phyloP scores from a whole-genome alignment of 2,797 vertebrate species.

The Pseudomugil tenellus region DNA sequence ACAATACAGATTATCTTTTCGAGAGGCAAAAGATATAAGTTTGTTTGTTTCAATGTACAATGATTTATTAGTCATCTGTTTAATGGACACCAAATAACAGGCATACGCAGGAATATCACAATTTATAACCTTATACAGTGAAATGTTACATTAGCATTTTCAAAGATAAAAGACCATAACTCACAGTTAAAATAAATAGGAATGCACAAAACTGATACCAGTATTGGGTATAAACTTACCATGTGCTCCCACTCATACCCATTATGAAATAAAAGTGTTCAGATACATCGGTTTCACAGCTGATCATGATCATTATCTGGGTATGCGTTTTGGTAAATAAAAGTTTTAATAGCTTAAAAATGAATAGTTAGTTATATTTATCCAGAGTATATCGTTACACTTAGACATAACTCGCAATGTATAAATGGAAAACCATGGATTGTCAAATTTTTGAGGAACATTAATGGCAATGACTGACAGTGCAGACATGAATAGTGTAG shows the following conservation, averaged over 20 bases:
- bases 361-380: neutral
- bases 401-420: neutral
- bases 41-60: neutral
- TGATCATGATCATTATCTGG: neutral
- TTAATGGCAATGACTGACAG: slow-evolving; percentile 16
- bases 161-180: neutral
- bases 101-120: neutral
- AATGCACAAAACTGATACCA: too few species aligned
- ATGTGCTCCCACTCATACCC: too few species aligned
- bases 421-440: neutral
- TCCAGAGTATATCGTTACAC: neutral
- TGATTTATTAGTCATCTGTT: neutral
- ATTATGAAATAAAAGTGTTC: too few species aligned
- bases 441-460: neutral
- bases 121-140: neutral
- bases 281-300: too few species aligned
- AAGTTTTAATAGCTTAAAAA: too few species aligned
- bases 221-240: too few species aligned
- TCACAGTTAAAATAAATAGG: neutral
- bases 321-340: neutral
- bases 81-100: neutral
- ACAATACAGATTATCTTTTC: slow-evolving; percentile 17
- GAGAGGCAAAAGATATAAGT: neutral
- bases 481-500: slow-evolving; percentile 11
- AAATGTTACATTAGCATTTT: neutral